Evolutionary conservation across 2,797 vertebrate genomes (phyloP).

Genomic region (Rachycentron canadum): DNA sequence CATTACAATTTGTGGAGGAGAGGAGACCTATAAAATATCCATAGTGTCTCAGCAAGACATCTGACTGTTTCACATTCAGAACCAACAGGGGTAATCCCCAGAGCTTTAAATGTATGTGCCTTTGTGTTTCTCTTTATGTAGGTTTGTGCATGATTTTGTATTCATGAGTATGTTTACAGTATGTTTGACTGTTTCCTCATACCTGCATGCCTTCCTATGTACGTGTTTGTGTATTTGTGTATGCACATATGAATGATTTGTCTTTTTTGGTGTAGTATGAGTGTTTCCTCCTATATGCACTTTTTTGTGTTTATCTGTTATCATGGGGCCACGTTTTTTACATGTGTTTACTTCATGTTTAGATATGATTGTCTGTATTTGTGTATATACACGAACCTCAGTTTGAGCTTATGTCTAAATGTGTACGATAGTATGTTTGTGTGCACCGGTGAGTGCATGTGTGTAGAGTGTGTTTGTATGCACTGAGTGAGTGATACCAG

Average conservation of each 20-base stretch:
- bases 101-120: conserved; percentile 16
- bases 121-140: conserved; percentile 2
- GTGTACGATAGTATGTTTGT: background rate
- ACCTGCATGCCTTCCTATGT: too few relatives aligned
- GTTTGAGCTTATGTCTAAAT: background rate
- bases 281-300: background rate
- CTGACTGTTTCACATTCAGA: conserved; percentile 45
- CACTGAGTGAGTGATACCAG: conserved; percentile 40
- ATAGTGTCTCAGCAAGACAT: conserved; percentile 67
- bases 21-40: conserved; percentile 77
- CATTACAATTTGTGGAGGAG: conserved; percentile 58
- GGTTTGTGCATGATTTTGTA: conserved; percentile 1
- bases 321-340: too few relatives aligned
- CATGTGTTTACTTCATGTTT: background rate
- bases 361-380: background rate
- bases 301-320: background rate
- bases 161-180: conserved; percentile 12
- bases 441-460: background rate
- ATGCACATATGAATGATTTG: background rate
- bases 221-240: background rate
- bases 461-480: background rate
- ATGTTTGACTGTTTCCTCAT: background rate
- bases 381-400: background rate
- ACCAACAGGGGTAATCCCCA: conserved; percentile 49
- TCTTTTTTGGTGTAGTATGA: background rate